Conservation (phyloP, 1,140 invertebrate species). For the Battus philenor region DNA sequence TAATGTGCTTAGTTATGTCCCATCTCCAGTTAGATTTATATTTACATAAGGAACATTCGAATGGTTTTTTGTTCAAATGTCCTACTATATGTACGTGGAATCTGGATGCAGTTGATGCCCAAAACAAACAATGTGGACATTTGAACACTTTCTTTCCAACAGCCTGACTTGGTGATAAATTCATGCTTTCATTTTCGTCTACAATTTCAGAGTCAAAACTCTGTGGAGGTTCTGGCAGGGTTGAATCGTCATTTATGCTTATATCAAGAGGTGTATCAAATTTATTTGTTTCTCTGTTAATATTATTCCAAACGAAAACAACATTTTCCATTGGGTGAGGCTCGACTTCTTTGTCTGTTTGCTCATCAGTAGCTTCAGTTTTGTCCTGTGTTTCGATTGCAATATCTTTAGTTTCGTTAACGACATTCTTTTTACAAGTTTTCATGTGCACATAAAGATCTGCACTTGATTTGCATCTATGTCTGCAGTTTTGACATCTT, state of each 20-base stretch:
- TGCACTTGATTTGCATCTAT: constrained; percentile 87
- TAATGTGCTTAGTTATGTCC: constrained; percentile 97
- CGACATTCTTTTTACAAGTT: constrained; percentile 79
- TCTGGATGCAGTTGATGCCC: constrained; percentile 92
- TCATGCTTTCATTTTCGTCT: constrained; percentile 64
- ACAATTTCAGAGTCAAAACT: constrained; percentile 52
- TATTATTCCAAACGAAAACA: constrained; percentile 85
- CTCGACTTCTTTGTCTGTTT: constrained; percentile 58
- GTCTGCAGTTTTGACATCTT: constrained; percentile 90
- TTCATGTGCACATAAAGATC: constrained; percentile 85
- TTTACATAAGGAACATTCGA: constrained; percentile 95
- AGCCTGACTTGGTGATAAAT: constrained; percentile 64
- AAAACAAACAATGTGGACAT: constrained; percentile 93
- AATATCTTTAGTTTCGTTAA: constrained; percentile 40
- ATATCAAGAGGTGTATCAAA: constrained; percentile 63
- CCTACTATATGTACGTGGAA: constrained; percentile 96
- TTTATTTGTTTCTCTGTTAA: constrained; percentile 54
- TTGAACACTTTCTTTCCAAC: constrained; percentile 85
- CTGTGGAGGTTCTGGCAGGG: constrained; percentile 42
- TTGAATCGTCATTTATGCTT: constrained; percentile 65
- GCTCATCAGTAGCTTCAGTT: constrained; percentile 33
- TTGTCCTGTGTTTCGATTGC: constrained; percentile 41
- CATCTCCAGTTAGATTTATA: constrained; percentile 96
- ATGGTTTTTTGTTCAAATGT: constrained; percentile 94
- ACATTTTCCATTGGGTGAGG: constrained; percentile 85